Evolutionary conservation across 2,113 vertebrate species (phyloP), one percentile per base, ranked within the genome.

Genomic region (Thymallus thymallus): DNA sequence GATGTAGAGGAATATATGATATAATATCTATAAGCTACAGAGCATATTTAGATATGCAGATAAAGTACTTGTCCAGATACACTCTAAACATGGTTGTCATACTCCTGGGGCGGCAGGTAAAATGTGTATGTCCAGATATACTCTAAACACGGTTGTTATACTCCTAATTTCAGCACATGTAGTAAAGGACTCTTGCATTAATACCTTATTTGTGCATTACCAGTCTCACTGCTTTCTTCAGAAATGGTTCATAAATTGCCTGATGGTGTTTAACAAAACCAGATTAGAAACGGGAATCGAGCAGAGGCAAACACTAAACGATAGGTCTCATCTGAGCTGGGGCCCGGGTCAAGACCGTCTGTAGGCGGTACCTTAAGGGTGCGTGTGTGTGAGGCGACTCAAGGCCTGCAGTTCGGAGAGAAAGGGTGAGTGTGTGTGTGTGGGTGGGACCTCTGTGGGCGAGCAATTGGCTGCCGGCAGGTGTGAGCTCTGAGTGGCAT

Each of bases 401-500:
- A 22, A 29, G 23, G 62, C 14, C 16, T 64, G 23, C 26, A 64
- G 13, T 18, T 55, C 51, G 51, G 68, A 13, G 46, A 26, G 68
- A 35, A 56, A n/a, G 18, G 32, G 62, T 62, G 69, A 23, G 58
- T 13, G 0, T 61, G 26, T 1, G 26, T 35, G 51, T 77, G 87
- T 89, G 58, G 88, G 87, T 74, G 84, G 88, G 84, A 88, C 84
- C 86, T 86, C 88, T 71, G 88, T 86, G 81, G 87, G 88, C 32
- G 64, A 75, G 76, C 23, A 48, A 90, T 90, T 90, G 91, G 89
- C 82, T 81, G 88, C 84, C 45, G 71, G 86, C 84, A 84, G 89
- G 74, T 88, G 80, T 75, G 68, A 77, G 80, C 80, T 76, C 60
- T 90, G 89, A 91, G 84, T 87, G 89, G 84, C 85, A 82, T 73